Evolutionary conservation across 2,797 vertebrate species (phyloP), one percentile per base, ranked within the genome.

Genomic region (Pyrocephalus nanus): DNA sequence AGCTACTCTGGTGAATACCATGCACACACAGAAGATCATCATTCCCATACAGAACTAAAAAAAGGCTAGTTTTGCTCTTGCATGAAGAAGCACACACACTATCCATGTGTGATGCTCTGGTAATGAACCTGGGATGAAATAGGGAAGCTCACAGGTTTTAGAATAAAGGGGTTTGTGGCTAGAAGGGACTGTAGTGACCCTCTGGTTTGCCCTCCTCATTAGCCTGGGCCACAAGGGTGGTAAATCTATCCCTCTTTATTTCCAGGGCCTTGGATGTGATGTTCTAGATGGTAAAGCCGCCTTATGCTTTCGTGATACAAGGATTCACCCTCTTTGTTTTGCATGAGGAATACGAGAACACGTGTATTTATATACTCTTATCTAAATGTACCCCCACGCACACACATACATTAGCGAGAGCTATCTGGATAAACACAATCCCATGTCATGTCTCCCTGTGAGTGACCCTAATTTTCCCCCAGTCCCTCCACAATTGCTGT

Each of bases 401-500:
- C 82, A 58, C 65, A 93, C 73, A 72, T 78, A 84, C 82, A 95
- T 94, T 95, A 96, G 80, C 0, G 0, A 93, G 88, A 91, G 78
- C 93, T 92, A 88, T 91, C 78, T 75, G 82, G 84, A 83, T 94
- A 94, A 95, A 95, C 83, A 92, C 75, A 96, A 69, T 88, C 81
- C 57, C 69, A 36, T 94, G 89, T 96, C 93, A 92, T 86, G 87
- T 91, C 87, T 90, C 93, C 80, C 88, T 92, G 70, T 13, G 58
- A 86, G 64, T 71, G 72, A 96, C 93, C 88, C 87, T 95, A 74
- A 92, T 96, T 93, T 96, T 85, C 88, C 85, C 43, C 64, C 71
- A 58, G 60, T 92, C 86, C 32, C 72, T 92, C 38, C 61, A 87
- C 93, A 77, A 88, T 95, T 86, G 88, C 85, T 90, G 73, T 88